These are phyloP conservation scores for Heterodera filipjevi DNA, from an alignment of 2,888 invertebrate species.

Conservation along the genomic window DNA sequence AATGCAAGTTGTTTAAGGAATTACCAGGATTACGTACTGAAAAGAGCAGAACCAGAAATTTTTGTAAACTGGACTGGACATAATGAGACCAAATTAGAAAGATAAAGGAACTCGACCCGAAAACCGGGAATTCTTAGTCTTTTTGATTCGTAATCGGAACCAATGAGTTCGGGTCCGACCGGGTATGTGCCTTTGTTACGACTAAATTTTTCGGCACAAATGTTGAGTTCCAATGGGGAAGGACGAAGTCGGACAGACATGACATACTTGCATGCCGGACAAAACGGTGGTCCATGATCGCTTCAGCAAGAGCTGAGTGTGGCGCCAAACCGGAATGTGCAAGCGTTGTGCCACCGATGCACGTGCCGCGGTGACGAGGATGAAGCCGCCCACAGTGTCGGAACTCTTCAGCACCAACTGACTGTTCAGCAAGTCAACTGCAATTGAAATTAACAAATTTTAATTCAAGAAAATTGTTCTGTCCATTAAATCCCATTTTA, in stretches of 20 bases:
- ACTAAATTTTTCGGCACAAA: too few relatives aligned
- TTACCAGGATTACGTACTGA: background rate
- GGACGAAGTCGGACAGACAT: too few relatives aligned
- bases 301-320: conserved; percentile 84
- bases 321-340: conserved; percentile 83
- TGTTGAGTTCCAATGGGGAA: too few relatives aligned
- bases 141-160: too few relatives aligned
- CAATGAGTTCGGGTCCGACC: too few relatives aligned
- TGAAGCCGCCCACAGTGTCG: conserved; percentile 82
- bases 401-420: conserved; percentile 84
- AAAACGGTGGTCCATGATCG: conserved; percentile 92
- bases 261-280: conserved; percentile 89
- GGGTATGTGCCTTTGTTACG: too few relatives aligned
- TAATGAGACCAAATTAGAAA: too few relatives aligned
- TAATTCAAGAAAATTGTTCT: background rate
- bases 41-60: background rate
- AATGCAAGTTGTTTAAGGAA: background rate
- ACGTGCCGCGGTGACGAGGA: conserved; percentile 92
- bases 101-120: too few relatives aligned
- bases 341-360: conserved; percentile 88
- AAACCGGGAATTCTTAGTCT: too few relatives aligned
- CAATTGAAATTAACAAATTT: background rate
- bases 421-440: conserved; percentile 84
- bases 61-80: too few relatives aligned
- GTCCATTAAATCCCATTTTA: too few relatives aligned